phyloP scores from a whole-genome alignment of 2,797 vertebrate genomes.

The Lutjanus argentimaculatus region DNA sequence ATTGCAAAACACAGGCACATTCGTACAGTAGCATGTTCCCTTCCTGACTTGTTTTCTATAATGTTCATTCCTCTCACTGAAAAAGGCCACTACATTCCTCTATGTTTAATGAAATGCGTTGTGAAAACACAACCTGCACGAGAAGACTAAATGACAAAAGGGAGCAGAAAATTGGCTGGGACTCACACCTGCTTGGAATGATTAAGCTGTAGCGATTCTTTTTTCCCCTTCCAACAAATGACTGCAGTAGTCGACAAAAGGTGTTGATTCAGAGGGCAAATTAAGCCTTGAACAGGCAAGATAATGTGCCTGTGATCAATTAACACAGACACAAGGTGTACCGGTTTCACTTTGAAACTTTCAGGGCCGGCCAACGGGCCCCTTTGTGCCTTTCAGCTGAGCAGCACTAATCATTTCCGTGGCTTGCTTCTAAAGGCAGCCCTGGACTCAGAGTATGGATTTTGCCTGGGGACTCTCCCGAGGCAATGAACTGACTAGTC shows the following conservation, averaged over 20 bases:
- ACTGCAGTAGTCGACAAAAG: conserved; percentile 80
- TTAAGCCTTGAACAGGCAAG: conserved; percentile 85
- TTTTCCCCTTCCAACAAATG: conserved; percentile 78
- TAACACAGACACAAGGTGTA: conserved; percentile 86
- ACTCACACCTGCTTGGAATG: conserved; percentile 80
- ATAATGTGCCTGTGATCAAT: conserved; percentile 88
- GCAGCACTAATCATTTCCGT: conserved; percentile 85
- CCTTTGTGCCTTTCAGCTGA: conserved; percentile 83
- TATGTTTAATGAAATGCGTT: conserved; percentile 45
- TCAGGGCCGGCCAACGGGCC: conserved; percentile 75
- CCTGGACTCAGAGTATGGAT: conserved; percentile 86
- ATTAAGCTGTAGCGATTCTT: conserved; percentile 76
- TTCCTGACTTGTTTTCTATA: conserved; percentile 25
- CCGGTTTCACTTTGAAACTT: conserved; percentile 85
- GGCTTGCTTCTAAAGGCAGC: conserved; percentile 86
- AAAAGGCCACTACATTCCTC: conserved; percentile 34
- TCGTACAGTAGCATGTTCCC: neutral
- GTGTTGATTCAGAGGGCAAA: conserved; percentile 86
- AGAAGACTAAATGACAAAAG: conserved; percentile 72
- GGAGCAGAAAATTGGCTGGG: conserved; percentile 71
- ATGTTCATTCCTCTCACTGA: conserved; percentile 13
- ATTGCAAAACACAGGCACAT: conserved; percentile 10
- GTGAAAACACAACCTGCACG: conserved; percentile 54
- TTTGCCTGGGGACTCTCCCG: conserved; percentile 91
- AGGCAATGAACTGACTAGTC: conserved; percentile 88